Conservation (phyloP, 1,140 invertebrate species). For the Drosophila repletoides region DNA sequence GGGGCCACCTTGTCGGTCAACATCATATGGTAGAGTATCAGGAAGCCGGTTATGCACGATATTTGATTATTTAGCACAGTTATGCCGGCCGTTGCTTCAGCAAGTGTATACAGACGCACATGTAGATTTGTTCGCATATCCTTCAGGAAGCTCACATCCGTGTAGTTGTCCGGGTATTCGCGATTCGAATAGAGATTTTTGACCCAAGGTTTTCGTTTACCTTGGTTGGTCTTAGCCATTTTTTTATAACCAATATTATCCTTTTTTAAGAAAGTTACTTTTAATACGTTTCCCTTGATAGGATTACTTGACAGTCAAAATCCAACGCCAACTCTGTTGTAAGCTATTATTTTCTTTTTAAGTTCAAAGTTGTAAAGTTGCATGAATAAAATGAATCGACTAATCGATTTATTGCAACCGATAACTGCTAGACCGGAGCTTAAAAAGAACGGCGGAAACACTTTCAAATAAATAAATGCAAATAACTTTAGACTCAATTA, state of each 20-base stretch:
- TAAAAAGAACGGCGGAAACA: too few relatives aligned
- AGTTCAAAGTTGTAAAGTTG: too few relatives aligned
- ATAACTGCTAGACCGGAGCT: too few relatives aligned
- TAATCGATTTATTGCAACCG: too few relatives aligned
- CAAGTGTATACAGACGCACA: slow-evolving; percentile 87
- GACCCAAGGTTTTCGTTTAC: slow-evolving; percentile 85
- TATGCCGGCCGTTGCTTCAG: slow-evolving; percentile 88
- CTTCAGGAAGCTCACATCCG: slow-evolving; percentile 91
- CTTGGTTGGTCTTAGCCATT: slow-evolving; percentile 44
- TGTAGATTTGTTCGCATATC: slow-evolving; percentile 93
- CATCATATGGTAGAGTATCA: slow-evolving; percentile 89
- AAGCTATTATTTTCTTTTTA: too few relatives aligned
- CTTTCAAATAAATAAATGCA: too few relatives aligned
- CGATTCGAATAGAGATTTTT: slow-evolving; percentile 95
- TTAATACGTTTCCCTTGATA: too few relatives aligned
- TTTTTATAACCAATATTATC: slow-evolving; percentile 16
- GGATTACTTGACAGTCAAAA: too few relatives aligned
- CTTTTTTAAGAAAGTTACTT: too few relatives aligned
- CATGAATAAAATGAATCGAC: too few relatives aligned
- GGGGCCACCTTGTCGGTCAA: slow-evolving; percentile 87
- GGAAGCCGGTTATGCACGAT: slow-evolving; percentile 89
- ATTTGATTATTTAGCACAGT: slow-evolving; percentile 89
- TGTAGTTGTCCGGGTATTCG: slow-evolving; percentile 95
- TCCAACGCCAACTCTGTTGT: too few relatives aligned
- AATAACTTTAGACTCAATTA: too few relatives aligned